phyloP scores from a whole-genome alignment of 2,113 vertebrate genomes.

The Serilophus lunatus region DNA sequence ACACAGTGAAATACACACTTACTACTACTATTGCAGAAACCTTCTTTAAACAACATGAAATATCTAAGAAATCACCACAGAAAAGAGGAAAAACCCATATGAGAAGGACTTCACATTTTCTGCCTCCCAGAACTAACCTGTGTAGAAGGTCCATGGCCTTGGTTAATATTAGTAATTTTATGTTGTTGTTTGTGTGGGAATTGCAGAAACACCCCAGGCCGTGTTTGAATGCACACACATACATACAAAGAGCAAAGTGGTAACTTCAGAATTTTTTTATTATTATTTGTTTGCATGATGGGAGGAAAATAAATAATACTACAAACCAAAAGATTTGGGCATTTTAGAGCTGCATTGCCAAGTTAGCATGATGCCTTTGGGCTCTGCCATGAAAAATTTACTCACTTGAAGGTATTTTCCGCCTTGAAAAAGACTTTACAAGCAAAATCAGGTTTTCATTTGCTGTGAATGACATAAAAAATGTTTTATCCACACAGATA shows the following conservation, averaged over 20 bases:
- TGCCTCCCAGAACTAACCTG: neutral
- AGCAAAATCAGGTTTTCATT: neutral
- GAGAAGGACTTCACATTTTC: neutral
- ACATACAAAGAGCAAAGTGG: neutral
- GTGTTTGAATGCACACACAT: neutral
- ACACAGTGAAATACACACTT: neutral
- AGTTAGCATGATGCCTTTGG: neutral
- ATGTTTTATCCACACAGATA: neutral
- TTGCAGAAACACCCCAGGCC: neutral
- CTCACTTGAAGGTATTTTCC: neutral
- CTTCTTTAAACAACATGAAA: neutral
- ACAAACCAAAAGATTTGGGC: neutral
- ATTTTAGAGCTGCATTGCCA: neutral
- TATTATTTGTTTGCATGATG: neutral
- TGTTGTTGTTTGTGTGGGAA: neutral
- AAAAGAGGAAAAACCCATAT: neutral
- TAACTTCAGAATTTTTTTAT: neutral
- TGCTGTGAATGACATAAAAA: neutral
- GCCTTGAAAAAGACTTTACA: neutral
- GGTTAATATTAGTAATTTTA: neutral
- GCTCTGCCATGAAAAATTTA: neutral
- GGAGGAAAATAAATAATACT: neutral
- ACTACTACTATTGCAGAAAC: neutral
- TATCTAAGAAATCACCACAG: neutral
- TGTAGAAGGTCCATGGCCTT: neutral